Evolutionary conservation across 2,113 vertebrate genomes (phyloP).

Genomic region (Macrotus californicus): DNA sequence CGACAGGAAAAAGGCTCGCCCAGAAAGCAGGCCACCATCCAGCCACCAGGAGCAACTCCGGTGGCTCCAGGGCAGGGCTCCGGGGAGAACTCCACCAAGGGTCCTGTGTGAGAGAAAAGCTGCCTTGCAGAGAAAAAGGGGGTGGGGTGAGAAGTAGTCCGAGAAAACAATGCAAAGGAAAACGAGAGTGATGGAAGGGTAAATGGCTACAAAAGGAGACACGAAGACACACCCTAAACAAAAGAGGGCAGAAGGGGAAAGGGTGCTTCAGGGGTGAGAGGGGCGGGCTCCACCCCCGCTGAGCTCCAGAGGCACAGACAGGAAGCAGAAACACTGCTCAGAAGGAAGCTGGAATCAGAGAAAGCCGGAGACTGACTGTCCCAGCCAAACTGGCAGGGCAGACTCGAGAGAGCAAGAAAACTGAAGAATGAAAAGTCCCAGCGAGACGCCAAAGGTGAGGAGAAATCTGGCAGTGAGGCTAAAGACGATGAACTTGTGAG

Average conservation of each 20-base stretch:
- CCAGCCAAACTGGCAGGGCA: too few species aligned
- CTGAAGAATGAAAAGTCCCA: neutral
- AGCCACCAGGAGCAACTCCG: neutral
- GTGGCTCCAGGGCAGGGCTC: neutral
- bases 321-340: neutral
- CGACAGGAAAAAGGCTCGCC: neutral
- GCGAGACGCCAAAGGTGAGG: neutral
- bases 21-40: neutral
- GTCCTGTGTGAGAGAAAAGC: neutral
- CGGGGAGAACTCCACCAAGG: neutral
- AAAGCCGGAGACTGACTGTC: neutral
- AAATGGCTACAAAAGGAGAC: neutral
- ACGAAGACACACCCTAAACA: neutral
- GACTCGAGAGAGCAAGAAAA: neutral
- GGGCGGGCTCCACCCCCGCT: neutral
- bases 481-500: neutral
- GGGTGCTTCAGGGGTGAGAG: neutral
- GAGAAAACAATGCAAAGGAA: neutral
- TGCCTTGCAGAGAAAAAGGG: neutral
- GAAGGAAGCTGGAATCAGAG: neutral
- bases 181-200: neutral
- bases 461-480: neutral
- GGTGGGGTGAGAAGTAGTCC: neutral
- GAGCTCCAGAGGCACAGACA: neutral
- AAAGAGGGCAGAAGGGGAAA: neutral